These are phyloP conservation scores for Halichoerus grypus DNA, from an alignment of 2,113 vertebrate genomes.

Conservation along the genomic window DNA sequence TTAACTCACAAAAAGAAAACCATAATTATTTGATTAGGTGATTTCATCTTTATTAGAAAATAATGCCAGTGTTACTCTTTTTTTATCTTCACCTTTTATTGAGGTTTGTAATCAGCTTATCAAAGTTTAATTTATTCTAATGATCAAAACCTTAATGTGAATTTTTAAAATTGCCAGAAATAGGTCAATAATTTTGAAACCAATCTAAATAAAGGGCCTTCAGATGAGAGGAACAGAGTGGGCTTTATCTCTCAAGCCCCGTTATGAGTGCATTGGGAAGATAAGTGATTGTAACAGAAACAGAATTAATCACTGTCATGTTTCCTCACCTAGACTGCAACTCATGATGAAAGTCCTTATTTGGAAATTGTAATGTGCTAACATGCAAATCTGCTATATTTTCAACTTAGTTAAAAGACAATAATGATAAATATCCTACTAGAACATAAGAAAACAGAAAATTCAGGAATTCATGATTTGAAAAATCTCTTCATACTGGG, in stretches of 20 bases:
- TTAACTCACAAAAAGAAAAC: conserved; percentile 60
- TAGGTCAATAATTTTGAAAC: conserved; percentile 62
- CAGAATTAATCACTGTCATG: conserved; percentile 44
- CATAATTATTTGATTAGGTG: conserved; percentile 64
- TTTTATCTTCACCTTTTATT: conserved; percentile 5
- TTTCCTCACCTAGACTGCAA: neutral
- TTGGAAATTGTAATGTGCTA: conserved; percentile 10
- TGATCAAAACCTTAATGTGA: conserved; percentile 74
- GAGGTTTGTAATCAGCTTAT: conserved; percentile 38
- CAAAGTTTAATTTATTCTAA: conserved; percentile 71
- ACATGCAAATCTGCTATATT: neutral
- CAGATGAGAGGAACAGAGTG: neutral
- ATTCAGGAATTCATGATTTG: neutral
- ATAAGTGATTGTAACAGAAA: conserved; percentile 50
- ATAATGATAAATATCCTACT: neutral
- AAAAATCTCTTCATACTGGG: neutral
- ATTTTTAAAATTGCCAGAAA: conserved; percentile 68
- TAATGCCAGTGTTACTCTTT: conserved; percentile 62
- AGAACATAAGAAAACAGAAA: neutral
- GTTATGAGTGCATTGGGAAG: neutral
- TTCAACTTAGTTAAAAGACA: conserved; percentile 15
- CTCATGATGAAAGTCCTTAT: neutral
- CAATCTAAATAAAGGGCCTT: conserved; percentile 64
- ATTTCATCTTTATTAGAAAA: conserved; percentile 74
- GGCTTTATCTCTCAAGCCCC: neutral